Conservation (phyloP, 2,113 vertebrate species). For the Mionectes macconnelli region DNA sequence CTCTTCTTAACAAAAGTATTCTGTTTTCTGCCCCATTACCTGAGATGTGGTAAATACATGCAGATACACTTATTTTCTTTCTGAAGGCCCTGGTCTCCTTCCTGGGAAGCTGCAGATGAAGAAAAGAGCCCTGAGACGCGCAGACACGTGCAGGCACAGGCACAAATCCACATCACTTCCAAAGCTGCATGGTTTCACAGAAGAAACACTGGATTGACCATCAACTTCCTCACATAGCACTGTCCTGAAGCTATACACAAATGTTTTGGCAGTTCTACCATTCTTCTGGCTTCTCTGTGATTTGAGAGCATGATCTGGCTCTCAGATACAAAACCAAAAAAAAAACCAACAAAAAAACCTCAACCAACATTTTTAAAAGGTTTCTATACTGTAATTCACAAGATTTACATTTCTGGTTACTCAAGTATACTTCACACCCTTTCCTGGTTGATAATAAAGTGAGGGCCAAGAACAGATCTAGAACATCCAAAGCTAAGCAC, state of each 20-base stretch:
- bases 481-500: not conserved
- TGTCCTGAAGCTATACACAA: not conserved
- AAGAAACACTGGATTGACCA: not conserved
- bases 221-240: not conserved
- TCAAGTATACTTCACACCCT: not conserved
- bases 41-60: not conserved
- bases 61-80: not conserved
- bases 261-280: not conserved
- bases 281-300: not conserved
- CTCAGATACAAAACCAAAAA: not conserved
- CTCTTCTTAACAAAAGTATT: not conserved
- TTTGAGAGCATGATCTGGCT: not conserved
- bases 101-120: not conserved
- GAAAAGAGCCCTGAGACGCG: not conserved
- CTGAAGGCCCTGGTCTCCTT: not conserved
- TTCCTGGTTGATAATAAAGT: not conserved
- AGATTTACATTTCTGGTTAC: not conserved
- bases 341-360: not conserved
- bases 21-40: not conserved
- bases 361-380: not conserved
- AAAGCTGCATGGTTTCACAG: not conserved
- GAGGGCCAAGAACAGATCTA: not conserved
- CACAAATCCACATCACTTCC: fast-evolving
- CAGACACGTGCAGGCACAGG: not conserved
- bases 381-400: not conserved